Percentiles rank a stretch among this genome's conserved stretches.
phyloP scores from a whole-genome alignment of 2,113 vertebrate genomes.

The Macquaria australasica region DNA sequence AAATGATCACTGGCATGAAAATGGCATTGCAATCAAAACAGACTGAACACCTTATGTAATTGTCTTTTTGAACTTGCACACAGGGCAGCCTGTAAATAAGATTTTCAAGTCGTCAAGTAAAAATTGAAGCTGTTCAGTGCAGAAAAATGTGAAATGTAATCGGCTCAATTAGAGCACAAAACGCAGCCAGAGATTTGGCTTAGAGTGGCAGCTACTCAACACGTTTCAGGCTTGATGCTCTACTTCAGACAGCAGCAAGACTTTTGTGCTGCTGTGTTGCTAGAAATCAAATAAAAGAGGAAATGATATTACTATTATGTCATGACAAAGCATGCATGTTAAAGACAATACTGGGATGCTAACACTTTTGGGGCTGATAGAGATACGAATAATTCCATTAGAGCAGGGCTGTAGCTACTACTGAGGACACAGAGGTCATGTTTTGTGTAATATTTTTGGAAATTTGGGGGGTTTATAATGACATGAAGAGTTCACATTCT shows the following conservation, averaged over 20 bases:
- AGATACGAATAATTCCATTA: not conserved
- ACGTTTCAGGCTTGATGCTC: not conserved
- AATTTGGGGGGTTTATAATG: not conserved
- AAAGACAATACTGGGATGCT: not conserved
- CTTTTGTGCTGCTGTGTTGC: not conserved
- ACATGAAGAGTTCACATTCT: not conserved
- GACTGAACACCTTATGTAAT: not conserved
- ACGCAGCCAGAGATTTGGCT: not conserved
- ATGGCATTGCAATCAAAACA: constrained; percentile 12
- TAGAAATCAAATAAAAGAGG: not conserved
- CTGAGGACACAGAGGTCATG: too few species aligned
- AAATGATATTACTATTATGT: not conserved
- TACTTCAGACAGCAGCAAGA: not conserved
- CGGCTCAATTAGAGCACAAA: not conserved
- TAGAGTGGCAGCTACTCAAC: not conserved
- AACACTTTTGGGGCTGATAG: not conserved
- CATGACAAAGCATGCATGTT: not conserved
- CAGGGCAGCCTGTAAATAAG: not conserved
- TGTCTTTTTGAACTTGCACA: not conserved
- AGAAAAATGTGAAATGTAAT: not conserved
- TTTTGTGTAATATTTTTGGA: not conserved
- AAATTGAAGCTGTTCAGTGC: not conserved
- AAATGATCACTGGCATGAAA: not conserved
- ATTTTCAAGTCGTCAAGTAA: not conserved
- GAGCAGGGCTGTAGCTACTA: not conserved